phyloP scores from a whole-genome alignment of 2,797 vertebrate species.

The Mycteria americana region DNA sequence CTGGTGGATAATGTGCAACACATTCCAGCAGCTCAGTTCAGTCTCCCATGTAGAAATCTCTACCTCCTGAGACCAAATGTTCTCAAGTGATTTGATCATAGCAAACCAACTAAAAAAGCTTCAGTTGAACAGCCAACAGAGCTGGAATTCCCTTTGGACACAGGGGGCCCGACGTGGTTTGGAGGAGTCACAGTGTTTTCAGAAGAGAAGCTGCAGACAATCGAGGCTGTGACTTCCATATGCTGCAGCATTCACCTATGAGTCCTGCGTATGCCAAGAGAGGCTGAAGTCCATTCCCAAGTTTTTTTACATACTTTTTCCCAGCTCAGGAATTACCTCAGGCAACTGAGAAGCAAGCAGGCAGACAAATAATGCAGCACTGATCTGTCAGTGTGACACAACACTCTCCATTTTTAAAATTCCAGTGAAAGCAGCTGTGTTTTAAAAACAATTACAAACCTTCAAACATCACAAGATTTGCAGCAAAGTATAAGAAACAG shows the following conservation, averaged over 20 bases:
- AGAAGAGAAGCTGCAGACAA: not conserved
- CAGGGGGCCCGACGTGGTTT: accelerated
- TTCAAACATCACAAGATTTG: not conserved
- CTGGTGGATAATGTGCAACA: not conserved
- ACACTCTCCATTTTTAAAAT: not conserved
- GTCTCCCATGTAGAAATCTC: not conserved
- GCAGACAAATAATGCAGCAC: not conserved
- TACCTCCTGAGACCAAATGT: not conserved
- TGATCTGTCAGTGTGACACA: not conserved
- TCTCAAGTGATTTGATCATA: not conserved
- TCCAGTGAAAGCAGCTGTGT: not conserved
- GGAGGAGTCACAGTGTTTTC: not conserved
- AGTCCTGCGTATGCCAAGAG: not conserved
- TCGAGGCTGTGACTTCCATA: not conserved
- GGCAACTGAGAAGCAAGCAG: not conserved
- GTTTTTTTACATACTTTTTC: not conserved
- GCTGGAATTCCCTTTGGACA: not conserved
- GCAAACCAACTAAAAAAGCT: not conserved
- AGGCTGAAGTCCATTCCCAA: not conserved
- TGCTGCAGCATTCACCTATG: accelerated
- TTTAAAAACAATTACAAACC: not conserved
- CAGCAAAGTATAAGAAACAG: not conserved
- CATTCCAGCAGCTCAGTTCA: slow-evolving; percentile 11
- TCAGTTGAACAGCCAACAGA: not conserved
- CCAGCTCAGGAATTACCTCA: not conserved